Conservation (phyloP, 2,113 vertebrate genomes). For the Menura novaehollandiae region DNA sequence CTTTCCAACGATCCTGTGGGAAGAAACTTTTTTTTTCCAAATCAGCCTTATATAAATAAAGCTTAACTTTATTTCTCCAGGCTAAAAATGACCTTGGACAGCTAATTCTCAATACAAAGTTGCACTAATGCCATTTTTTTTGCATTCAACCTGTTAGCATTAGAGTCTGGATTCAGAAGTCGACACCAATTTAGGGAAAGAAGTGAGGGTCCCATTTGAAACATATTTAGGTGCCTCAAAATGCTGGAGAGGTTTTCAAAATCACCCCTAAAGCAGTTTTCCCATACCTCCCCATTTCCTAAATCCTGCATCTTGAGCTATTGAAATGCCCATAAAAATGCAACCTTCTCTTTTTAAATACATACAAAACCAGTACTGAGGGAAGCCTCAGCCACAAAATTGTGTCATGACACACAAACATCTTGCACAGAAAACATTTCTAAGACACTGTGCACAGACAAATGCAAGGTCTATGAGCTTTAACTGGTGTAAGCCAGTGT, state of each 20-base stretch:
- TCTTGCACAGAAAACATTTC: background rate
- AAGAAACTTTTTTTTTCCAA: constrained; percentile 76
- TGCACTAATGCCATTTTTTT: constrained; percentile 23
- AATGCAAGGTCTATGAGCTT: background rate
- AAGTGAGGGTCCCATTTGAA: background rate
- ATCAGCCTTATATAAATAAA: constrained; percentile 76
- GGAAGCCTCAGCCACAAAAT: background rate
- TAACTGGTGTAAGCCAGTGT: background rate
- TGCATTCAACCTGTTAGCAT: constrained; percentile 53
- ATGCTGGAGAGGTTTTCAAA: background rate
- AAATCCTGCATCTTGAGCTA: background rate
- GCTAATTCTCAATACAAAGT: constrained; percentile 67
- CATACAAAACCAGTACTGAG: background rate
- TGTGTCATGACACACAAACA: background rate
- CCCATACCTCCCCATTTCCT: background rate
- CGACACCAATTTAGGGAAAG: background rate
- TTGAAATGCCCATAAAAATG: background rate
- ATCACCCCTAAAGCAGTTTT: background rate
- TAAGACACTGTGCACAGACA: background rate
- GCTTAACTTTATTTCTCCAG: constrained; percentile 70
- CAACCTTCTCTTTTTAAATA: background rate
- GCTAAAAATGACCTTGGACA: constrained; percentile 73
- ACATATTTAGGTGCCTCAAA: background rate
- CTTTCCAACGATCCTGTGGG: constrained; percentile 88
- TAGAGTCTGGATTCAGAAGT: constrained; percentile 14